A percentile compares a stretch with the other conserved stretches of the same genome.
Conservation (phyloP, 2,797 vertebrate species). For the Paedocypris micromegethes region DNA sequence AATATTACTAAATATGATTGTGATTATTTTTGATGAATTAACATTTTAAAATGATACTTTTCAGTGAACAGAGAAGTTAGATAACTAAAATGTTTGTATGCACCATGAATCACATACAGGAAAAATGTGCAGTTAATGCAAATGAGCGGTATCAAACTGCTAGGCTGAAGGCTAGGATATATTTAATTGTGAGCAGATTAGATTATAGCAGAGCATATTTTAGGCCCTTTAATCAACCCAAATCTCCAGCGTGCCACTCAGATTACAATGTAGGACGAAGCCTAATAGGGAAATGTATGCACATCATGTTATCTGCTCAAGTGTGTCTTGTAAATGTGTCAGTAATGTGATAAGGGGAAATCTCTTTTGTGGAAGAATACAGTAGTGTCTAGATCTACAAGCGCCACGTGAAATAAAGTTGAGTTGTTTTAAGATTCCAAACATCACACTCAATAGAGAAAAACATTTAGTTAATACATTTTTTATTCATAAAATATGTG, state of each 20-base stretch:
- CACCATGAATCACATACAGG: no score
- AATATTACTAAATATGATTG: no score
- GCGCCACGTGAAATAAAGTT: no score
- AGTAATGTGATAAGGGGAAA: conserved; percentile 7
- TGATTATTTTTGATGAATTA: no score
- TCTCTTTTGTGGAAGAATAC: no score
- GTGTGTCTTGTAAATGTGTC: conserved; percentile 39
- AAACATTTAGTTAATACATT: conserved; percentile 47
- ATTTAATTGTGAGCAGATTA: conserved; percentile 19
- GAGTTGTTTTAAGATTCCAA: no score
- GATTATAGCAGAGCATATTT: conserved; percentile 19
- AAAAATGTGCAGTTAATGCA: not conserved
- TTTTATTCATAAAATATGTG: conserved; percentile 50
- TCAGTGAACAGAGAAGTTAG: no score
- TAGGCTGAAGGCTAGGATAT: conserved; percentile 15
- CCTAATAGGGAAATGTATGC: conserved; percentile 31
- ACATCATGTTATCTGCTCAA: conserved; percentile 36
- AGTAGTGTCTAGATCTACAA: no score
- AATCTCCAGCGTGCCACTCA: conserved; percentile 45
- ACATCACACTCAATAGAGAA: no score
- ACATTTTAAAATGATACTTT: no score
- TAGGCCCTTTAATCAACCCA: conserved; percentile 38
- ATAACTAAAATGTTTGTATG: no score
- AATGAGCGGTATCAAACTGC: conserved; percentile 3
- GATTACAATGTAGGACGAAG: conserved; percentile 36